Evolutionary conservation across 2,113 vertebrate genomes (phyloP), one percentile per base, ranked within the genome.

Genomic region (Delphinapterus leucas): DNA sequence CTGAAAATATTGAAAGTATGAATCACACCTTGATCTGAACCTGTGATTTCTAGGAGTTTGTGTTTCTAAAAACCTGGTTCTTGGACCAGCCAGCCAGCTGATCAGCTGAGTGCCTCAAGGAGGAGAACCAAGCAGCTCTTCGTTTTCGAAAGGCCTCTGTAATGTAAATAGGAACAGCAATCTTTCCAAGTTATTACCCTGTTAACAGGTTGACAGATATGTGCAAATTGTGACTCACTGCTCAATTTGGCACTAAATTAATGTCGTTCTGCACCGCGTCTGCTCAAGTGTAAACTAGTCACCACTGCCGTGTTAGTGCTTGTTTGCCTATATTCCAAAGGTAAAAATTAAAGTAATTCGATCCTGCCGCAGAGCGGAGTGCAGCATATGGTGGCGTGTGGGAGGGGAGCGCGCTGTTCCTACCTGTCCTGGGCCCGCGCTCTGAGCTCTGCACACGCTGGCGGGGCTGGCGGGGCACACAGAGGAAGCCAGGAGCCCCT

Each of bases 191-290:
- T 98, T 98, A 98, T 97, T 97, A 98, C 97, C 95, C 97, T 94
- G 96, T 96, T 98, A 98, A 95, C 94, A 92, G 90, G 88, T 95
- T 96, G 98, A 97, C 97, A 96, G 98, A 98, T 97, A 96, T 86
- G 98, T 98, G 96, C 98, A 98, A 97, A 94, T 98, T 98, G 95
- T 97, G 96, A 97, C 96, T 98, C 97, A 98, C 95, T 82, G 95
- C 97, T 98, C 96, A 88, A 97, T 98, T 98, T 98, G 98, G 97
- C 96, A 95, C 88, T 83, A 97, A 98, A 98, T 98, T 96, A 97
- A 84, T 80, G 95, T 97, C 93, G 97, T 97, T 98, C 96, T 33
- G 33, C 63, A 38, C 95, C 12, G 53, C 96, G 86, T 98, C 98
- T 98, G 97, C 97, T 96, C 94, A 89, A 97, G 97, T 98, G 97